These are phyloP conservation scores for Laticauda laticaudata DNA, from an alignment of 2,113 vertebrate genomes.

Conservation along the genomic window DNA sequence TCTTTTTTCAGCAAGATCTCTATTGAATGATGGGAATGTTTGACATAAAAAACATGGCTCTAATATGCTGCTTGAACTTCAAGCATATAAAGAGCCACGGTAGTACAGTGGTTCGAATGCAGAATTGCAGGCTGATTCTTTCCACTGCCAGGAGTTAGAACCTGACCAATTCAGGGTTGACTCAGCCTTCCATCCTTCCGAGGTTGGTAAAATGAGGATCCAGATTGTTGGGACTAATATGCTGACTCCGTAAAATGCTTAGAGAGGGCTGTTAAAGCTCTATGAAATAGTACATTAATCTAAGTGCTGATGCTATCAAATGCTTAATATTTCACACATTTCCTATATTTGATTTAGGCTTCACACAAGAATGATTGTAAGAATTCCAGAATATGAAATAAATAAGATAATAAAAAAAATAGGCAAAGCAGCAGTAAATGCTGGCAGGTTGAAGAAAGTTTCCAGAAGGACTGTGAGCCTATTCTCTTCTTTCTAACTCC, in stretches of 20 bases:
- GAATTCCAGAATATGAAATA: background rate
- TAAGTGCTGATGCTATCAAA: background rate
- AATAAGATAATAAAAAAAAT: background rate
- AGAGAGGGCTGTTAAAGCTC: background rate
- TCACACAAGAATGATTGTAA: background rate
- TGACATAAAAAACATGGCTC: background rate
- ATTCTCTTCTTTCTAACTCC: background rate
- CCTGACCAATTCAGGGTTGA: background rate
- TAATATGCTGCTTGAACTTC: background rate
- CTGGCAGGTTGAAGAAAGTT: background rate
- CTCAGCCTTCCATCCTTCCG: background rate
- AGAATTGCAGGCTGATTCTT: background rate
- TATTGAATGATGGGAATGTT: background rate
- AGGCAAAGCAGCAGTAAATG: background rate
- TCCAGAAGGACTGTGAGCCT: background rate
- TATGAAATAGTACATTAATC: background rate
- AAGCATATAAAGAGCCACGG: background rate
- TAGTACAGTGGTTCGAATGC: background rate
- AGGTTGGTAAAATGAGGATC: background rate
- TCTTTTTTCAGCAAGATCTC: background rate
- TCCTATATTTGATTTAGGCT: background rate
- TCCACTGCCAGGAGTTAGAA: background rate
- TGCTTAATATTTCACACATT: background rate
- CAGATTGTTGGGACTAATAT: background rate
- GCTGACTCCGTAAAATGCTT: background rate